A percentile compares a stretch with the other conserved stretches of the same genome.
These are phyloP conservation scores for Agriopis marginaria DNA, from an alignment of 2,888 invertebrate species.

Conservation along the genomic window DNA sequence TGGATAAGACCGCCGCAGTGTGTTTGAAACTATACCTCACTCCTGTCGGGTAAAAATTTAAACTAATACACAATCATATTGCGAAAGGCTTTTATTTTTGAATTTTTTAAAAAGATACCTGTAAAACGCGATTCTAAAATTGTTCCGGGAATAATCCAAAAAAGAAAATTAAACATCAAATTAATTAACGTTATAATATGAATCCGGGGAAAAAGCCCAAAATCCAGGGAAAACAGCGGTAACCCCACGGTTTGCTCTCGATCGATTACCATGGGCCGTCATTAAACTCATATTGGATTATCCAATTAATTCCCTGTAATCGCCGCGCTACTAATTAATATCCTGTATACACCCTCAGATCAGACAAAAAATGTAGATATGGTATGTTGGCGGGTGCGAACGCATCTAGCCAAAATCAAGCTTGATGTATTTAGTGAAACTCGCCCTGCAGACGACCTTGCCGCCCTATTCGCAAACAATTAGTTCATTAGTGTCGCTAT, in stretches of 20 bases:
- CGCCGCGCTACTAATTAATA: slow-evolving; percentile 58
- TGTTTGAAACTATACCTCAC: too few relatives aligned
- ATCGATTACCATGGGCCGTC: slow-evolving; percentile 43
- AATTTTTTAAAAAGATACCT: background rate
- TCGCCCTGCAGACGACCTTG: too few relatives aligned
- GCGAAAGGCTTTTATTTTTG: too few relatives aligned
- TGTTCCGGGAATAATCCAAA: slow-evolving; percentile 12
- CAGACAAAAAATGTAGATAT: too few relatives aligned
- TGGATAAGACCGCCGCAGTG: too few relatives aligned
- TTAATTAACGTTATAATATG: slow-evolving; percentile 40
- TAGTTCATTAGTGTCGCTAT: too few relatives aligned
- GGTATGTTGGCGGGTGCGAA: too few relatives aligned
- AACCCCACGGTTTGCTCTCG: slow-evolving; percentile 30
- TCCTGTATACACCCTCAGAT: slow-evolving; percentile 16
- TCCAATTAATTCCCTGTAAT: slow-evolving; percentile 79
- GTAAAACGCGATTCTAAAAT: background rate
- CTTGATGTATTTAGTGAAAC: too few relatives aligned
- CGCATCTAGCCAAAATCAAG: too few relatives aligned
- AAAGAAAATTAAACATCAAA: slow-evolving; percentile 42
- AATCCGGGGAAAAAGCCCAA: slow-evolving; percentile 28
- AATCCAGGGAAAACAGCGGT: slow-evolving; percentile 29
- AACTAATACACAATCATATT: too few relatives aligned
- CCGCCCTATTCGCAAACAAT: too few relatives aligned
- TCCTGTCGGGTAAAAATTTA: too few relatives aligned
- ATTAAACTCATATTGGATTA: slow-evolving; percentile 79